Percentiles rank a stretch among this genome's conserved stretches.
These are phyloP conservation scores for Ethmia dodecea DNA, from an alignment of 2,888 invertebrate genomes.

Conservation along the genomic window DNA sequence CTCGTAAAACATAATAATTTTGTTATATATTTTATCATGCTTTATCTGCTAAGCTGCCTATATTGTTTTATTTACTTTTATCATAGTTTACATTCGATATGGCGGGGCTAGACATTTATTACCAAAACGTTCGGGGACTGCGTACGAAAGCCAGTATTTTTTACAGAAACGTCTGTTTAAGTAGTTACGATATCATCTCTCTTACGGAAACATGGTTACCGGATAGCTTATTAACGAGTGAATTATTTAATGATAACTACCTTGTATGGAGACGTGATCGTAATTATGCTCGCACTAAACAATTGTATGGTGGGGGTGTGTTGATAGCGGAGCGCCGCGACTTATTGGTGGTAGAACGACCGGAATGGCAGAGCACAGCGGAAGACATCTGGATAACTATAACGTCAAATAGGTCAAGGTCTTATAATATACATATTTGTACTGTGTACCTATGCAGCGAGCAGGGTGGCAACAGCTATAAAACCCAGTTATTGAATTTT, in stretches of 20 bases:
- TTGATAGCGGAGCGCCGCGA: constrained; percentile 3
- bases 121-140: not conserved
- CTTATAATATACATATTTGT: constrained; percentile 3
- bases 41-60: too few relatives aligned
- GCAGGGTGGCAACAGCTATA: not conserved
- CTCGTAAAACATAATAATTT: too few relatives aligned
- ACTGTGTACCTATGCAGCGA: constrained; percentile 2
- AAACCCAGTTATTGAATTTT: constrained; percentile 1
- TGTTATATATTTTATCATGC: too few relatives aligned
- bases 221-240: constrained; percentile 5
- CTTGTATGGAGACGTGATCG: constrained; percentile 12
- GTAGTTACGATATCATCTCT: constrained; percentile 7
- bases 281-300: constrained; percentile 2
- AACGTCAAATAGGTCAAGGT: not conserved
- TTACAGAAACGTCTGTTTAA: constrained; percentile 4
- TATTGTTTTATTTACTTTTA: too few relatives aligned
- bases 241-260: constrained; percentile 12
- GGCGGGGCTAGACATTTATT: constrained; percentile 1
- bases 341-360: not conserved
- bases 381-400: constrained; percentile 3
- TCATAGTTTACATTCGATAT: not conserved
- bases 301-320: constrained; percentile 6
- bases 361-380: not conserved
- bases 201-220: constrained; percentile 12
- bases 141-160: constrained; percentile 7